Evolutionary conservation across 2,113 vertebrate species (phyloP).

Genomic region (Motacilla tschutschensis): DNA sequence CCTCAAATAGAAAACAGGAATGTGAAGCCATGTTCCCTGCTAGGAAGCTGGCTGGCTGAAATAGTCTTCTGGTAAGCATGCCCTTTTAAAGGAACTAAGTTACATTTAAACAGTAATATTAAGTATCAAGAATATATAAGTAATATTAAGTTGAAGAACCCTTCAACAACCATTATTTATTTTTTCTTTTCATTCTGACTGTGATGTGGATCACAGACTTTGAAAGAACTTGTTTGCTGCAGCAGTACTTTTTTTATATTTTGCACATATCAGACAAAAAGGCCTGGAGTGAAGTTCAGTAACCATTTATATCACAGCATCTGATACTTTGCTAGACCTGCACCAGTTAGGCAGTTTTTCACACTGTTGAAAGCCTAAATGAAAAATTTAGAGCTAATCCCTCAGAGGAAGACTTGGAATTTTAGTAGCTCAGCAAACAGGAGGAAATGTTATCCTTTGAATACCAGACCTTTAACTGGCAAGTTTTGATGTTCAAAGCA

Average conservation of each 20-base stretch:
- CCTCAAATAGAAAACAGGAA: slow-evolving; percentile 21
- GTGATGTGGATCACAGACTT: background rate
- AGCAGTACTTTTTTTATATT: background rate
- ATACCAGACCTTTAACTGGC: background rate
- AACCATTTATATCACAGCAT: background rate
- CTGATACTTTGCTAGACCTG: background rate
- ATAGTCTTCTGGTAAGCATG: background rate
- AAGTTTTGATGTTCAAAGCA: background rate
- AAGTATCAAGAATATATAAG: background rate
- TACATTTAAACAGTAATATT: background rate
- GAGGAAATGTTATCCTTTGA: background rate
- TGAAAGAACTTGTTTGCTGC: background rate
- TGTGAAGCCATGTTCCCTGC: background rate
- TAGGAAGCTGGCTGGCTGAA: background rate
- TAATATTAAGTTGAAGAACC: background rate
- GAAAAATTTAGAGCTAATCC: background rate
- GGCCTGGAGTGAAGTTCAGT: background rate
- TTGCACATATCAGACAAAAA: background rate
- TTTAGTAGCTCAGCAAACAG: background rate
- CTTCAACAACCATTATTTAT: background rate
- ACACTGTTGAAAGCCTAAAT: background rate
- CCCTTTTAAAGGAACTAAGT: background rate
- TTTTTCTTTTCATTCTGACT: background rate
- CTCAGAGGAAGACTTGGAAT: background rate
- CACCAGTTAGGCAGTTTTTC: background rate